These are phyloP conservation scores for Plectropomus leopardus DNA, from an alignment of 2,113 vertebrate species.

Conservation along the genomic window DNA sequence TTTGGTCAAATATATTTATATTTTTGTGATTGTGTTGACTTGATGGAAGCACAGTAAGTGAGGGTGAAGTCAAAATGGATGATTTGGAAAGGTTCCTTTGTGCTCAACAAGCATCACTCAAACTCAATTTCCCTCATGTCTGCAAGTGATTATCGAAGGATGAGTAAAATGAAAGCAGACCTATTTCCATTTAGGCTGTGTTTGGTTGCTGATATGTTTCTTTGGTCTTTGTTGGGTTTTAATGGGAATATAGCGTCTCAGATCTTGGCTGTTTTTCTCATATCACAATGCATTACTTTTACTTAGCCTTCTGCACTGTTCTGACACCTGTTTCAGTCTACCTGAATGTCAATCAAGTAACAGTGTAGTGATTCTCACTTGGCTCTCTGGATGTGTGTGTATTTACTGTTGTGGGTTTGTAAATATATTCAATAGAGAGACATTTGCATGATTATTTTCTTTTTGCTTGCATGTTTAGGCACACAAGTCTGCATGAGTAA, in stretches of 20 bases:
- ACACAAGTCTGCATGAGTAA: neutral
- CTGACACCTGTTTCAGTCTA: constrained; percentile 24
- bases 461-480: neutral
- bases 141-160: constrained; percentile 50
- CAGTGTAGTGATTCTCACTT: constrained; percentile 5
- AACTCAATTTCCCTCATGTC: constrained; percentile 58
- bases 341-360: constrained; percentile 42
- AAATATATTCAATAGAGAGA: neutral
- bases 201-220: constrained; percentile 62
- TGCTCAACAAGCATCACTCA: constrained; percentile 41
- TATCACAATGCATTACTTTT: constrained; percentile 40
- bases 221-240: constrained; percentile 58
- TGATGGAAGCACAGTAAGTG: constrained; percentile 40
- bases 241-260: constrained; percentile 36
- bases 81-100: constrained; percentile 57
- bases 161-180: constrained; percentile 59
- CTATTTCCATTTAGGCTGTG: constrained; percentile 59
- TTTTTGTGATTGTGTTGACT: constrained; percentile 61
- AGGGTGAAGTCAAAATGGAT: constrained; percentile 51
- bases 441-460: constrained; percentile 10
- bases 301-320: constrained; percentile 26
- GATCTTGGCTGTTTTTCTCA: constrained; percentile 20
- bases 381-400: neutral
- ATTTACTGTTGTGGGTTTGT: constrained; percentile 1
- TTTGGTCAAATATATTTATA: constrained; percentile 62